Evolutionary conservation across 2,888 invertebrate species (phyloP).

Genomic region (Sicus ferrugineus): DNA sequence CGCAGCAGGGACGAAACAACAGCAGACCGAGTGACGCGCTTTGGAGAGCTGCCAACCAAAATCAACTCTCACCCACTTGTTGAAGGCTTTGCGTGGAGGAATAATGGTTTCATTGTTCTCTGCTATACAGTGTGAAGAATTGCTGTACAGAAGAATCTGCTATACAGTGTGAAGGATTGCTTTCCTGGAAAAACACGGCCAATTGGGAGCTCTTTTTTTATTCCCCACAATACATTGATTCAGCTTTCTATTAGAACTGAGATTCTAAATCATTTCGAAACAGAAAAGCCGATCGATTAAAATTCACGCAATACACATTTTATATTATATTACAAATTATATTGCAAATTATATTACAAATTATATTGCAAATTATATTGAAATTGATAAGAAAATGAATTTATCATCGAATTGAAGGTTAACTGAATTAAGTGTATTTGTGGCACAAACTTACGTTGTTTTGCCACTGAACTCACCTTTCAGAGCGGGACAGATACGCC

Average conservation of each 20-base stretch:
- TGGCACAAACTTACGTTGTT: too few relatives aligned
- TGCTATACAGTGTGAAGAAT: too few relatives aligned
- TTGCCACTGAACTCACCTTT: conserved; percentile 87
- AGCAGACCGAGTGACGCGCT: neutral
- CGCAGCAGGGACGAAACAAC: neutral
- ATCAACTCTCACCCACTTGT: neutral
- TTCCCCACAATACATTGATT: too few relatives aligned
- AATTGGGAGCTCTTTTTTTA: neutral
- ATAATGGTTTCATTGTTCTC: neutral
- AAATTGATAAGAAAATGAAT: neutral
- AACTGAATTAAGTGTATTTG: neutral
- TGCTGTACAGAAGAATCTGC: too few relatives aligned
- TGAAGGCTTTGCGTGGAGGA: neutral
- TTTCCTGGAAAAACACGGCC: neutral
- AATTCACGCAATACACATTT: too few relatives aligned
- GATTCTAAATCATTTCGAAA: too few relatives aligned
- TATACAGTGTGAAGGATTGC: too few relatives aligned
- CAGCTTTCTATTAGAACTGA: too few relatives aligned
- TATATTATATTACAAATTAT: too few relatives aligned
- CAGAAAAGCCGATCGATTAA: too few relatives aligned
- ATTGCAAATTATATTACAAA: too few relatives aligned
- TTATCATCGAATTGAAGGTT: neutral
- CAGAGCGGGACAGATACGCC: conserved; percentile 88
- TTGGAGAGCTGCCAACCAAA: neutral
- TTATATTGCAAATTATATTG: neutral